Evolutionary conservation across 2,888 invertebrate species (phyloP), one percentile per base, ranked within the genome.

Genomic region (Meghimatium bilineatum): DNA sequence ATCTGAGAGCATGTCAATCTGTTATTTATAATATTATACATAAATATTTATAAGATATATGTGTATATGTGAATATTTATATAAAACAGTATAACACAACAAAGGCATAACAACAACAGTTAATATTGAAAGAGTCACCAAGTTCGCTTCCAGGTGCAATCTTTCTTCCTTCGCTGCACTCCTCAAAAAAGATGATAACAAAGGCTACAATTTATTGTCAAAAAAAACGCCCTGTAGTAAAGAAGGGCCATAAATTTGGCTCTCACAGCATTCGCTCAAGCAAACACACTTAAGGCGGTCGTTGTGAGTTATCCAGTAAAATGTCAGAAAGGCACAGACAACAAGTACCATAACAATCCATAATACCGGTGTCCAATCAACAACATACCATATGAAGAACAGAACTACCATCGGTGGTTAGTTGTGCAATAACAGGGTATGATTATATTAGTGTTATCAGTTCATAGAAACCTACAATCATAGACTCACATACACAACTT

Each of bases 1-100:
- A 23, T 36, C 38, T 36, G 36, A 69, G 69, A 69, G 69, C 69
- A 34, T 26, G 69, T 69, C 69, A 36, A 10, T 69, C 56, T 69
- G 69, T 69, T 69, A 69, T 69, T 34, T 69, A 69, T 69, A 69
- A 69, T 38, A 69, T 69, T 20, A 69, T 69, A 69, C 69, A 69
- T 38, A 34, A 69, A 38, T 69, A 69, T 69, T 36, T 3, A 69
- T 69, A 69, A 69, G 36, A 69, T 67, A 34, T 67, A 20, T 67
- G 34, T 67, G 34, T 67, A 67, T 69, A 26, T 69, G 69, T 69
- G 8, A 6, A 69, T 69, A 38, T 17, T 14, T 69, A 69, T 36
- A 17, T 38, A 69, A 69, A 20, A 69, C 6, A 26, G 23, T 20
- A 3, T 36, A 2, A 5, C 20, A 69, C 36, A 69, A 67, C 67